Conservation (phyloP, 1,140 invertebrate genomes). For the Aphelinus atriplicis region DNA sequence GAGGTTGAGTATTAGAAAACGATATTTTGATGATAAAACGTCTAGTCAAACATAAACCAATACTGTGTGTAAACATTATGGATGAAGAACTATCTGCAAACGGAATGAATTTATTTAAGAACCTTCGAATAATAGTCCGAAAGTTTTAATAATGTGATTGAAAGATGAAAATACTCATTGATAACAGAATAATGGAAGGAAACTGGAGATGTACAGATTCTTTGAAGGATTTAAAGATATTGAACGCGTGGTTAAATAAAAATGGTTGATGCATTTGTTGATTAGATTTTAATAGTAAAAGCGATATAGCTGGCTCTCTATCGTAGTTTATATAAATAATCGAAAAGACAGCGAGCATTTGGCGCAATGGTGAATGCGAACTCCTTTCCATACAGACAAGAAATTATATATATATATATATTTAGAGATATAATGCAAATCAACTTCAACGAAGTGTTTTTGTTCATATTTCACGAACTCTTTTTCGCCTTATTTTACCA, state of each 20-base stretch:
- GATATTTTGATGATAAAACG: no score
- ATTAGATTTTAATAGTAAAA: slow-evolving; percentile 55
- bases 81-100: no score
- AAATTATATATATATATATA: slow-evolving; percentile 5
- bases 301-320: slow-evolving; percentile 62
- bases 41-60: no score
- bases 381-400: slow-evolving; percentile 18
- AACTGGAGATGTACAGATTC: no score
- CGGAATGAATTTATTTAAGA: no score
- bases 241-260: neutral
- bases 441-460: neutral
- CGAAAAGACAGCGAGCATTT: slow-evolving; percentile 48
- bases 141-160: no score
- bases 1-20: no score
- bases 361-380: slow-evolving; percentile 44
- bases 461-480: neutral
- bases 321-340: slow-evolving; percentile 58
- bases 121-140: no score
- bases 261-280: slow-evolving; percentile 51
- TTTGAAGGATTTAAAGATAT: no score
- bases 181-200: no score
- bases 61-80: no score
- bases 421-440: slow-evolving; percentile 3
- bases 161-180: no score
- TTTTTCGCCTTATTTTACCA: neutral